Percentiles rank a stretch among this genome's conserved stretches.
Conservation (phyloP, 2,888 invertebrate genomes). For the Phorcus lineatus region DNA sequence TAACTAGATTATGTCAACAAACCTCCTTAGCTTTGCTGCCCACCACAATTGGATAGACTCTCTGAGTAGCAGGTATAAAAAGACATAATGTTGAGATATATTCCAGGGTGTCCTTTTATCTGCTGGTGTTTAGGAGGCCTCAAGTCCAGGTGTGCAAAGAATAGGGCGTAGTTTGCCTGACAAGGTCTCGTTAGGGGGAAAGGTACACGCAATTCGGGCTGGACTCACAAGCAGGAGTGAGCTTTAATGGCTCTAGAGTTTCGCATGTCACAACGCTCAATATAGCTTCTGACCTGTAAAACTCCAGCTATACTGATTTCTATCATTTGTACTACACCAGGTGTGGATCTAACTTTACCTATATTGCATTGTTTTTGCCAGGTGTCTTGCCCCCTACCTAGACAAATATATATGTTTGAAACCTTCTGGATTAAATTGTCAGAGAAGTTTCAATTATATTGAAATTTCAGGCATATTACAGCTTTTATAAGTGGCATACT, state of each 20-base stretch:
- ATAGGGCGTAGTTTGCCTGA: slow-evolving; percentile 16
- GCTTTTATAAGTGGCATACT: too few relatives aligned
- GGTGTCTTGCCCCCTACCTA: slow-evolving; percentile 3
- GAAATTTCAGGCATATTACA: too few relatives aligned
- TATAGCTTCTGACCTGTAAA: slow-evolving; percentile 1
- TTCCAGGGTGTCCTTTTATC: slow-evolving; percentile 4
- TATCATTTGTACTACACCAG: not conserved
- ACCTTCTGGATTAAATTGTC: too few relatives aligned
- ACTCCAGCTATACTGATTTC: slow-evolving; percentile 5
- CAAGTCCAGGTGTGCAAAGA: slow-evolving; percentile 20
- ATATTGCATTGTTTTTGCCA: not conserved
- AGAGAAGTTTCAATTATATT: too few relatives aligned
- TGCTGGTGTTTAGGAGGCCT: not conserved
- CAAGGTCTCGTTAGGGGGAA: slow-evolving; percentile 1
- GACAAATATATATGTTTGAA: not conserved
- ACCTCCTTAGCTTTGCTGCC: not conserved
- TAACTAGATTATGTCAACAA: not conserved
- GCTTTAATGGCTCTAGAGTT: not conserved
- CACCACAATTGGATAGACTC: not conserved
- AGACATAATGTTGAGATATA: not conserved
- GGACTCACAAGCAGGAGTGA: not conserved
- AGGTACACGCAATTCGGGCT: not conserved
- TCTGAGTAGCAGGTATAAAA: not conserved
- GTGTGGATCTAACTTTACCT: not conserved
- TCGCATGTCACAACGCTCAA: not conserved